phyloP scores from a whole-genome alignment of 2,113 vertebrate genomes.

The Malurus elegans region DNA sequence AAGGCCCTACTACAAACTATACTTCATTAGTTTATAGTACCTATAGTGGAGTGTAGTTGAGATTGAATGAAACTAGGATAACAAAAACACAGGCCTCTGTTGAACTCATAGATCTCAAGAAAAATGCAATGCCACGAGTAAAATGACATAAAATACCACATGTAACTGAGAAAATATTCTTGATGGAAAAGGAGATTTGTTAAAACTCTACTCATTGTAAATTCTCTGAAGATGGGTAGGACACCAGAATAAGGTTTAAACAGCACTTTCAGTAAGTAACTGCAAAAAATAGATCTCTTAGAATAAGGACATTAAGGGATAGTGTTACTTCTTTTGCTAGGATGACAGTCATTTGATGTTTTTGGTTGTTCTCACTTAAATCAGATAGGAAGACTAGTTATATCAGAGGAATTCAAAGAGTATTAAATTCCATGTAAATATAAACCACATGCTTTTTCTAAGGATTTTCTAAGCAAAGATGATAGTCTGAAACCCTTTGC shows the following conservation, averaged over 20 bases:
- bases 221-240: neutral
- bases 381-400: neutral
- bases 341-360: neutral
- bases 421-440: neutral
- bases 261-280: neutral
- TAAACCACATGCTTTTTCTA: neutral
- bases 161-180: neutral
- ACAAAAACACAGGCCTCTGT: neutral
- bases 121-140: neutral
- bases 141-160: neutral
- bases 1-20: neutral
- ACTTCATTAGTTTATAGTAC: neutral
- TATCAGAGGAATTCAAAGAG: neutral
- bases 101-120: neutral
- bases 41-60: neutral
- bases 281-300: neutral
- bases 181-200: neutral
- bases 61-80: neutral
- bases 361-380: neutral
- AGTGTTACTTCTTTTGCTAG: neutral
- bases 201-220: neutral
- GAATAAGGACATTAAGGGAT: neutral
- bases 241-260: conserved; percentile 6
- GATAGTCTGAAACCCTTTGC: neutral
- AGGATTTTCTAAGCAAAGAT: neutral